These are phyloP conservation scores for Ommatoiulus sabulosus DNA, from an alignment of 2,888 invertebrate species.

Conservation along the genomic window DNA sequence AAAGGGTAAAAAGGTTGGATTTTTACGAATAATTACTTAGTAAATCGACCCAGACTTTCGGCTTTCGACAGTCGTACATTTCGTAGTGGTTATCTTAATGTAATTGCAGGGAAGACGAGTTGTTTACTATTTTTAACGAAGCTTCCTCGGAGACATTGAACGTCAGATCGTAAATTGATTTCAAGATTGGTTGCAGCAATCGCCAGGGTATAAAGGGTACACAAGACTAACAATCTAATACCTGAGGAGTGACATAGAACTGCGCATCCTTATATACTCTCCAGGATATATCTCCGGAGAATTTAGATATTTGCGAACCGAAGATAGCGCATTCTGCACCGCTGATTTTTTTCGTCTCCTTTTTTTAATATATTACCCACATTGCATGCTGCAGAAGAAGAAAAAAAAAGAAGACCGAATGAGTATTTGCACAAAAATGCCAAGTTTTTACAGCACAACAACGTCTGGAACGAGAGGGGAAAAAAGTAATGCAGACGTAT, in stretches of 20 bases:
- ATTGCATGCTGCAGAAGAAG: not conserved
- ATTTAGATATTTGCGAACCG: not conserved
- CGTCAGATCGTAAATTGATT: slow-evolving; percentile 3
- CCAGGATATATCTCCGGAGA: not conserved
- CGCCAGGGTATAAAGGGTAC: not conserved
- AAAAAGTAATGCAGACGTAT: not conserved
- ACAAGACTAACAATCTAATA: not conserved
- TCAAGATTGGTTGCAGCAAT: not conserved
- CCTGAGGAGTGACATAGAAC: not conserved
- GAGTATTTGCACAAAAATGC: slow-evolving; percentile 1
- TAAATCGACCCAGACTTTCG: too few species aligned
- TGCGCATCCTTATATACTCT: not conserved
- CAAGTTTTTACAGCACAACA: slow-evolving; percentile 15
- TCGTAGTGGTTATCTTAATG: not conserved
- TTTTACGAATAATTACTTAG: too few species aligned
- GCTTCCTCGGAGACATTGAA: not conserved
- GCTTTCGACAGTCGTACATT: not conserved
- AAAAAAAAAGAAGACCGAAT: not conserved
- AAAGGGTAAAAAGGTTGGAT: too few species aligned
- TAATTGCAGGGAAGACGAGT: not conserved
- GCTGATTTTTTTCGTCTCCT: not conserved
- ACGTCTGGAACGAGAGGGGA: slow-evolving; percentile 4
- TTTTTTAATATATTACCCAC: slow-evolving; percentile 32
- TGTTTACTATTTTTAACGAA: not conserved
- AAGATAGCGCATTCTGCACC: not conserved